These are phyloP conservation scores for Phaonia tiefii DNA, from an alignment of 2,888 invertebrate species.

Conservation along the genomic window DNA sequence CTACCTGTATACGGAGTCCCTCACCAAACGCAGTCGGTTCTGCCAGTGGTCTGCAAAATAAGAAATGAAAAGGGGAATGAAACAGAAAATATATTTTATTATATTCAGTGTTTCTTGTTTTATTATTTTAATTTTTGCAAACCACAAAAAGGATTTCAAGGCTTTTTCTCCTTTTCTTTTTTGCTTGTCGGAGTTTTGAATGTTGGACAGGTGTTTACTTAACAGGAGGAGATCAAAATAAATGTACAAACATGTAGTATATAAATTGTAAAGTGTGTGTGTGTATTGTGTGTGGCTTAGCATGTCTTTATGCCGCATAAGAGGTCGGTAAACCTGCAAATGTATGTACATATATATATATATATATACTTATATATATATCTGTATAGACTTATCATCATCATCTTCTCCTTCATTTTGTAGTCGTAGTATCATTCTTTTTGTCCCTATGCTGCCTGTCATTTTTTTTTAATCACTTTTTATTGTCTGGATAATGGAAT, in stretches of 20 bases:
- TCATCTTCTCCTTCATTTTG: slow-evolving; percentile 10
- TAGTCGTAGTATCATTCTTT: neutral
- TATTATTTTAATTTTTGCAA: slow-evolving; percentile 29
- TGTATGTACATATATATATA: too few species aligned
- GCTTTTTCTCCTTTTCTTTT: neutral
- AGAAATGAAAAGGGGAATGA: too few species aligned
- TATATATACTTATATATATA: slow-evolving; percentile 7
- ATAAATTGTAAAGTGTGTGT: neutral
- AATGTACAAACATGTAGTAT: neutral
- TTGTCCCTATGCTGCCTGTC: slow-evolving; percentile 14
- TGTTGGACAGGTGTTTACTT: slow-evolving; percentile 46
- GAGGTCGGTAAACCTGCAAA: neutral
- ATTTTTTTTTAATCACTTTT: slow-evolving; percentile 46
- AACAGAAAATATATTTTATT: slow-evolving; percentile 4
- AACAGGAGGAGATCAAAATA: slow-evolving; percentile 25
- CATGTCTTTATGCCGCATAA: neutral
- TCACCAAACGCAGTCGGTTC: neutral
- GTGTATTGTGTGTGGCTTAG: neutral
- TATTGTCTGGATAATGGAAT: slow-evolving; percentile 5
- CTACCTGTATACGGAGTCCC: neutral
- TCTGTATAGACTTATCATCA: too few species aligned
- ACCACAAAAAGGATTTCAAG: slow-evolving; percentile 32
- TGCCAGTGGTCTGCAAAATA: slow-evolving; percentile 15
- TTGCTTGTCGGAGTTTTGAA: neutral
- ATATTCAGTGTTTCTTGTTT: slow-evolving; percentile 5